A percentile compares a stretch with the other conserved stretches of the same genome.
These are phyloP conservation scores for Lota lota DNA, from an alignment of 2,113 vertebrate species.

Conservation along the genomic window DNA sequence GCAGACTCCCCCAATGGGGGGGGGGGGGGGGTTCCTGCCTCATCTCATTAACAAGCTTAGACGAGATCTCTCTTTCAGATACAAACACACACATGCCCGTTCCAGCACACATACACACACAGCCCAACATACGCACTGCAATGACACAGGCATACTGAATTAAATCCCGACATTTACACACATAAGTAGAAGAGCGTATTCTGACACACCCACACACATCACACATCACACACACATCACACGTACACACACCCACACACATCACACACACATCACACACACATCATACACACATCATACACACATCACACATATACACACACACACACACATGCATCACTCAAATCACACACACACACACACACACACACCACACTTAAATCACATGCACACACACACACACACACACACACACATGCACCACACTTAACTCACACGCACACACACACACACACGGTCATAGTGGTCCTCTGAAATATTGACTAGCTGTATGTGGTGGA, in stretches of 20 bases:
- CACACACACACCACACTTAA: neutral
- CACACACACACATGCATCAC: neutral
- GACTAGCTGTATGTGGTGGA: conserved; percentile 69
- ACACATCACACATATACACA: no score
- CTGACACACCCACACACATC: neutral
- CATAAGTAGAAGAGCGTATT: no score
- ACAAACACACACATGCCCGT: conserved; percentile 32
- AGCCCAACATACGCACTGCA: neutral
- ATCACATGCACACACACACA: neutral
- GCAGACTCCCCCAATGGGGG: conserved; percentile 9
- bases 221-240: no score
- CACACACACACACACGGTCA: conserved; percentile 1
- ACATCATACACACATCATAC: no score
- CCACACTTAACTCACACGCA: neutral
- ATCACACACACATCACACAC: no score
- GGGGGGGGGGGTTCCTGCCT: conserved; percentile 31
- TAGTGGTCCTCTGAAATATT: conserved; percentile 61
- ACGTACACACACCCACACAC: no score
- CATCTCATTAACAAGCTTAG: conserved; percentile 68
- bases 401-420: neutral
- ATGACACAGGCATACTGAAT: neutral
- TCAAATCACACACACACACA: neutral
- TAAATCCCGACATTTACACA: no score
- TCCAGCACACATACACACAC: conserved; percentile 18
- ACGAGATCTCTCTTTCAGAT: conserved; percentile 64